A percentile compares a stretch with the other conserved stretches of the same genome.
These are phyloP conservation scores for Galerucella calmariensis DNA, from an alignment of 2,888 invertebrate species.

Conservation along the genomic window DNA sequence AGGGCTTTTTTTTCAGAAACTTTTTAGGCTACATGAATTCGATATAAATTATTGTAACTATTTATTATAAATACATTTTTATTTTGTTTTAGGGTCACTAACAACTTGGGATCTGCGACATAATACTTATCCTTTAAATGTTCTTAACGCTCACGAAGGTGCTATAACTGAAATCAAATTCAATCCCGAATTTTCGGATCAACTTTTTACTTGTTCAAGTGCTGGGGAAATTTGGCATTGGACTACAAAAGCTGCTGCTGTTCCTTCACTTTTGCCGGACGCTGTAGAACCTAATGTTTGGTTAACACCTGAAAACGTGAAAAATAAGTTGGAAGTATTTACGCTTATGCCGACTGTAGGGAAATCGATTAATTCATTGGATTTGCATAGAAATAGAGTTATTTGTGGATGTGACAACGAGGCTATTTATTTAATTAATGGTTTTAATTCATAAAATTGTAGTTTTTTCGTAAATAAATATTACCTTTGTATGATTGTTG, in stretches of 20 bases:
- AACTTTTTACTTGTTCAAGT: constrained; percentile 83
- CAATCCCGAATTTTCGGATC: constrained; percentile 86
- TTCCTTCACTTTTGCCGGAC: constrained; percentile 39
- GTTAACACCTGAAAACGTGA: constrained; percentile 77
- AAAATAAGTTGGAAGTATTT: constrained; percentile 76
- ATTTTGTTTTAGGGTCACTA: constrained; percentile 69
- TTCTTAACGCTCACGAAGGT: constrained; percentile 80
- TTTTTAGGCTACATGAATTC: too few relatives aligned
- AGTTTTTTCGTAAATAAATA: neutral
- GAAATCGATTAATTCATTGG: constrained; percentile 84
- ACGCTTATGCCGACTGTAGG: constrained; percentile 80
- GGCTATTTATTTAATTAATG: constrained; percentile 83
- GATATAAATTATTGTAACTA: neutral
- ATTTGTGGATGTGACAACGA: constrained; percentile 90
- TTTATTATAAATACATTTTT: neutral
- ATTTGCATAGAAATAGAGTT: constrained; percentile 79
- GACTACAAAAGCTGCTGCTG: constrained; percentile 71
- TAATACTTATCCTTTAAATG: constrained; percentile 83
- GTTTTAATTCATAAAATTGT: constrained; percentile 63
- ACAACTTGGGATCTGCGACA: constrained; percentile 92
- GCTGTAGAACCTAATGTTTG: constrained; percentile 68
- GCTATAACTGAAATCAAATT: constrained; percentile 88
- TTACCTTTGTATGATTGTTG: neutral
- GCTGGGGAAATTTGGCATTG: constrained; percentile 92
- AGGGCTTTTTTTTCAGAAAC: too few relatives aligned